A percentile compares a stretch with the other conserved stretches of the same genome.
phyloP scores from a whole-genome alignment of 1,140 invertebrate species.

The Globodera rostochiensis region DNA sequence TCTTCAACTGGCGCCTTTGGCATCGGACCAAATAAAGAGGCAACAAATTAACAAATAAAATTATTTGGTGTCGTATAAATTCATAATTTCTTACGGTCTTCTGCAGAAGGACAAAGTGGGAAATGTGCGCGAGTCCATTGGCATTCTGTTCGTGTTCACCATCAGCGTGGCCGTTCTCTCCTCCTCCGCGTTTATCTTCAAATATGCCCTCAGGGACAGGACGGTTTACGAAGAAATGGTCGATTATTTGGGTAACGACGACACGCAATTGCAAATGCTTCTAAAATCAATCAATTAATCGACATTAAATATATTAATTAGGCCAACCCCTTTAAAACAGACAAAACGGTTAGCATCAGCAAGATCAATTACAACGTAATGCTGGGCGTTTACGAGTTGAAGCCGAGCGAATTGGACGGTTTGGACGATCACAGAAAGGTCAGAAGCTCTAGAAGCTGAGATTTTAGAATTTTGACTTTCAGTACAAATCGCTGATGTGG shows the following conservation, averaged over 20 bases:
- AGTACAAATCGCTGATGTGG: constrained; percentile 62
- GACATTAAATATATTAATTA: no score
- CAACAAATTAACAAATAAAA: neutral
- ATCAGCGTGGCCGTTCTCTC: constrained; percentile 41
- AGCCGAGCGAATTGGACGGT: constrained; percentile 38
- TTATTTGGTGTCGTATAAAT: neutral
- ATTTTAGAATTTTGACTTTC: constrained; percentile 35
- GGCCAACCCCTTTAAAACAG: constrained; percentile 28
- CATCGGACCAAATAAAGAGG: neutral
- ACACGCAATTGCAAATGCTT: constrained; percentile 23
- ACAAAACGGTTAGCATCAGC: constrained; percentile 54
- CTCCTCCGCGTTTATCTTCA: constrained; percentile 43
- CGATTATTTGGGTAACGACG: constrained; percentile 33
- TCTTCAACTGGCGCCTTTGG: neutral
- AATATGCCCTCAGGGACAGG: constrained; percentile 44
- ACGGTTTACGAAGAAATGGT: constrained; percentile 46
- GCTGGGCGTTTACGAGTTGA: constrained; percentile 45
- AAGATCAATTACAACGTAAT: constrained; percentile 51
- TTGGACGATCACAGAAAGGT: constrained; percentile 50
- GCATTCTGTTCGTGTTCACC: constrained; percentile 39
- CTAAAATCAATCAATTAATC: no score
- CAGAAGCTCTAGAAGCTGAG: constrained; percentile 32
- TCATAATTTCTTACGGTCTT: neutral
- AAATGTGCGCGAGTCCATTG: constrained; percentile 42
- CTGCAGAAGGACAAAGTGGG: neutral